Evolutionary conservation across 2,888 invertebrate species (phyloP).

Genomic region (Trichogramma dendrolimi): DNA sequence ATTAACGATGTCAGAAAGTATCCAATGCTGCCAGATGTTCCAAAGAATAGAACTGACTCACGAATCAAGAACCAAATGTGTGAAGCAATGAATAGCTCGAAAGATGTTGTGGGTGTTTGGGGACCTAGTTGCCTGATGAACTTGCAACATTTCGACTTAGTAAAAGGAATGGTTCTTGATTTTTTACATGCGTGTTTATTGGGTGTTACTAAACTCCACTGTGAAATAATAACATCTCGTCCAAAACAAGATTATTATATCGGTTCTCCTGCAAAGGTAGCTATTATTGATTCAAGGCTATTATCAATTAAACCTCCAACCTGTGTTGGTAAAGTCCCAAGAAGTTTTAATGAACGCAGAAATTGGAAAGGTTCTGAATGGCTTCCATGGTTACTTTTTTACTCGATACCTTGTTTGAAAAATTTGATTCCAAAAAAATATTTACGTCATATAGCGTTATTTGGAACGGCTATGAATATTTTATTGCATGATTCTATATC

Average conservation of each 20-base stretch:
- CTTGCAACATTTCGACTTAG: conserved; percentile 26
- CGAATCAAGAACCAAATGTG: conserved; percentile 7
- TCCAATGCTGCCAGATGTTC: conserved; percentile 9
- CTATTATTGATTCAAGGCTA: conserved; percentile 14
- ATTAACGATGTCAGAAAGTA: conserved; percentile 8
- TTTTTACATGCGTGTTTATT: conserved; percentile 28
- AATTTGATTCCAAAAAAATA: conserved; percentile 19
- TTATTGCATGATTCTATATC: conserved; percentile 11
- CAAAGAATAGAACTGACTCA: neutral
- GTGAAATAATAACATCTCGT: conserved; percentile 11
- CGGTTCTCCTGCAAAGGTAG: no score
- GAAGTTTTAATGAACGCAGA: conserved; percentile 10
- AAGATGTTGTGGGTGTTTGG: conserved; percentile 14
- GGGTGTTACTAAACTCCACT: conserved; percentile 21
- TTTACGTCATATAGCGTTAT: conserved; percentile 16
- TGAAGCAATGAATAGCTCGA: neutral
- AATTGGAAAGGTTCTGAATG: conserved; percentile 28
- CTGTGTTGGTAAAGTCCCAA: conserved; percentile 9
- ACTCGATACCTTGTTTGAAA: conserved; percentile 17
- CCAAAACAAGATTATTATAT: neutral
- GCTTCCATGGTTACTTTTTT: conserved; percentile 22
- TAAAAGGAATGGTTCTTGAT: conserved; percentile 26
- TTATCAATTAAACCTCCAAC: conserved; percentile 20
- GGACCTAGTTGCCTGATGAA: conserved; percentile 17
- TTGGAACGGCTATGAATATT: conserved; percentile 14